Conservation (phyloP, 2,888 invertebrate species). For the Drosophila mimetica region DNA sequence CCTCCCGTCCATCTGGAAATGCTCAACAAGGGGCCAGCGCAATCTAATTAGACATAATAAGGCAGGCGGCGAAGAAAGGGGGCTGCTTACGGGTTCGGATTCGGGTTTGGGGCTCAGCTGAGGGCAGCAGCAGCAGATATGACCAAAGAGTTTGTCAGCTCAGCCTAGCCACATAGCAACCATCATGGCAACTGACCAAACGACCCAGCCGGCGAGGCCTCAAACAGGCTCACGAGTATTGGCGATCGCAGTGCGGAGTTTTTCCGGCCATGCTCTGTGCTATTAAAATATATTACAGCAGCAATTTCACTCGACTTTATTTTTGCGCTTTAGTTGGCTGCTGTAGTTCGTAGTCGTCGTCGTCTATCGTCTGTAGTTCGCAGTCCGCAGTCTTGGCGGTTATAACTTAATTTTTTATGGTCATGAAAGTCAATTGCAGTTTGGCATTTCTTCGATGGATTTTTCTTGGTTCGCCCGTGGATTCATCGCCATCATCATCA, state of each 20-base stretch:
- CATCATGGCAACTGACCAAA: conserved; percentile 25
- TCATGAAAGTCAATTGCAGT: conserved; percentile 81
- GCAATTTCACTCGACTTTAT: conserved; percentile 77
- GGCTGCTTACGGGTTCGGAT: conserved; percentile 31
- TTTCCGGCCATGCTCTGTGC: conserved; percentile 50
- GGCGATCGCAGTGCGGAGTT: conserved; percentile 40
- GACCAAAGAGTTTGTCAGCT: conserved; percentile 52
- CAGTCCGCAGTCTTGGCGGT: conserved; percentile 57
- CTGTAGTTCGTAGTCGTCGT: not conserved
- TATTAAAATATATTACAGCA: conserved; percentile 79
- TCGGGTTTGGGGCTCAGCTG: conserved; percentile 8
- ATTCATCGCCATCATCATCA: conserved; percentile 14
- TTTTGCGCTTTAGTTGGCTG: conserved; percentile 61
- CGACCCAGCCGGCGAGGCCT: conserved; percentile 30
- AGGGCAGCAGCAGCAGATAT: not conserved
- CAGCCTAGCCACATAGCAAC: not conserved
- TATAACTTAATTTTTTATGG: conserved; percentile 82
- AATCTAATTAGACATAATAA: conserved; percentile 79
- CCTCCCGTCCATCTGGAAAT: conserved; percentile 23
- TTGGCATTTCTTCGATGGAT: conserved; percentile 78
- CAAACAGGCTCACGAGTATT: conserved; percentile 30
- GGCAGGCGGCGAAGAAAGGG: conserved; percentile 51
- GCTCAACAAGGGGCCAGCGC: conserved; percentile 47
- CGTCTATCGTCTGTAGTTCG: conserved; percentile 9
- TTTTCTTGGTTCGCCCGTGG: conserved; percentile 34